Conservation (phyloP, 2,888 invertebrate genomes). For the Gymnoscelis rufifasciata region DNA sequence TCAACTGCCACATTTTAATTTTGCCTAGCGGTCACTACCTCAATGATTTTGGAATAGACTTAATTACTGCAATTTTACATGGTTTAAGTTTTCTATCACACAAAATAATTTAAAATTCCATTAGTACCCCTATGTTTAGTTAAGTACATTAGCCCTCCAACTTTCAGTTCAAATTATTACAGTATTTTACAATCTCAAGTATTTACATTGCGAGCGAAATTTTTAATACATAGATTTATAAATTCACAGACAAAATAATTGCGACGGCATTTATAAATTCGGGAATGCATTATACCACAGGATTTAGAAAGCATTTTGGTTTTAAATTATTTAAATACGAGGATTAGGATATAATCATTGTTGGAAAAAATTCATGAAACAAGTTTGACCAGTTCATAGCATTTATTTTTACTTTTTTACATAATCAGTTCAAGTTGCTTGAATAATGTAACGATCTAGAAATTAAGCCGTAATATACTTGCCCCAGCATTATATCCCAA, state of each 20-base stretch:
- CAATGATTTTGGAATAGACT: no score
- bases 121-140: conserved; percentile 43
- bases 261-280: conserved; percentile 25
- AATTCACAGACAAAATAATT: conserved; percentile 26
- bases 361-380: no score
- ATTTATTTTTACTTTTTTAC: no score
- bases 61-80: neutral
- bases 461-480: no score
- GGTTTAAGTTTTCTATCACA: conserved; percentile 54
- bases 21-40: no score
- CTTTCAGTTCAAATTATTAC: conserved; percentile 36
- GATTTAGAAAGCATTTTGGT: no score
- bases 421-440: no score
- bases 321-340: no score
- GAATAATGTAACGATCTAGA: no score
- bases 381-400: no score
- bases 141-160: conserved; percentile 65
- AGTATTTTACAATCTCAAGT: conserved; percentile 41
- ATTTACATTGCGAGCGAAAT: conserved; percentile 41
- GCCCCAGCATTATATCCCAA: neutral
- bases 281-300: conserved; percentile 27
- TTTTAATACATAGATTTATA: conserved; percentile 27
- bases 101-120: conserved; percentile 34
- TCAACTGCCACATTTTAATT: no score
- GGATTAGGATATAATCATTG: no score